Evolutionary conservation across 1,140 invertebrate species (phyloP).

Genomic region (Bathynomus jamesi): DNA sequence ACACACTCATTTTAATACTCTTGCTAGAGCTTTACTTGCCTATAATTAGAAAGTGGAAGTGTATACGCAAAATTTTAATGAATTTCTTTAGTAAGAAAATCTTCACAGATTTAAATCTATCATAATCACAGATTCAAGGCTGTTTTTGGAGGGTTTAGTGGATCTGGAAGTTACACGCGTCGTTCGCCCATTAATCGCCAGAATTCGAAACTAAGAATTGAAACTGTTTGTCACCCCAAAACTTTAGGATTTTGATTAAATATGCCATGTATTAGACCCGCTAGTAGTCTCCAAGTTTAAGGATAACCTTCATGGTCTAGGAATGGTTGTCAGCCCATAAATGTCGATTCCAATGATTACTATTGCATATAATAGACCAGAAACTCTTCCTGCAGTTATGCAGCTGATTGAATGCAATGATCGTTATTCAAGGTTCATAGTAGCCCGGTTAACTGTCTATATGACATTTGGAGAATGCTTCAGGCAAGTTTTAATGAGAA

Average conservation of each 20-base stretch:
- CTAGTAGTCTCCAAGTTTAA: background rate
- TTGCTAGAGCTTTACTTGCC: background rate
- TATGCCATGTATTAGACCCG: background rate
- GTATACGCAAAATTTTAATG: background rate
- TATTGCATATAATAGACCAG: background rate
- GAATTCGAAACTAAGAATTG: background rate
- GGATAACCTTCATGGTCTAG: background rate
- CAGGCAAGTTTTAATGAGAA: background rate
- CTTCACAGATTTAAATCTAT: background rate
- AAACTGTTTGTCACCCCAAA: background rate
- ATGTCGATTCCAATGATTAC: background rate
- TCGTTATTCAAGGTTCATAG: background rate
- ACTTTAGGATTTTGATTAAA: background rate
- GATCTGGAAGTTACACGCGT: background rate
- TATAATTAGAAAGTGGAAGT: background rate
- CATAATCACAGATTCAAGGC: background rate
- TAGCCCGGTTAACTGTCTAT: background rate
- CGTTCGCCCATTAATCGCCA: background rate
- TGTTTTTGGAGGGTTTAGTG: background rate
- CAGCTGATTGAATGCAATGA: background rate
- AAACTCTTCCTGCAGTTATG: background rate
- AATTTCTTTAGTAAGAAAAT: background rate
- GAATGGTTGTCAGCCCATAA: background rate
- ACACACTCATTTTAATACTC: background rate
- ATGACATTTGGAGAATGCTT: background rate